A percentile compares a stretch with the other conserved stretches of the same genome.
Evolutionary conservation across 2,113 vertebrate species (phyloP).

Genomic region (Thomomys bottae): DNA sequence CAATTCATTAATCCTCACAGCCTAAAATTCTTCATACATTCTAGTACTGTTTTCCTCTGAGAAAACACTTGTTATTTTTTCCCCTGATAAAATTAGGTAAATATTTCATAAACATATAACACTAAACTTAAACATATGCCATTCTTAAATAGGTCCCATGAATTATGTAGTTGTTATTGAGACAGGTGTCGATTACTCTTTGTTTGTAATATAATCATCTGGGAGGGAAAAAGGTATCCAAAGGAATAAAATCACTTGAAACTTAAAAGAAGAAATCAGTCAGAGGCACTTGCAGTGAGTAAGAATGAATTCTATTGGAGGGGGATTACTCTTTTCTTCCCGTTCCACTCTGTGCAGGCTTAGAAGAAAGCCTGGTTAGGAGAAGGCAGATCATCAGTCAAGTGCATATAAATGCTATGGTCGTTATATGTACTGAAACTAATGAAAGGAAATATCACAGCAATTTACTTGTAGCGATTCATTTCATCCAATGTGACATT

Average conservation of each 20-base stretch:
- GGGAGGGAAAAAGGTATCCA: slow-evolving; percentile 5
- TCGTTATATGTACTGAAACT: slow-evolving; percentile 50
- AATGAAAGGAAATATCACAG: slow-evolving; percentile 36
- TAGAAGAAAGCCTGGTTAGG: neutral
- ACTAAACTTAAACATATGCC: no score
- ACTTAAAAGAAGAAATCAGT: neutral
- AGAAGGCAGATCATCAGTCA: neutral
- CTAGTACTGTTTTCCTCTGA: neutral
- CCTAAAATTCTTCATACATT: neutral
- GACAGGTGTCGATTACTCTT: slow-evolving; percentile 13
- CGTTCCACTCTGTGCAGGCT: neutral
- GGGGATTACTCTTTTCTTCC: neutral
- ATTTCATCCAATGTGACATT: slow-evolving; percentile 51
- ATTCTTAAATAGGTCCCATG: neutral
- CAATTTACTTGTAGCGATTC: slow-evolving; percentile 7
- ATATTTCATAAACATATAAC: slow-evolving; percentile 27
- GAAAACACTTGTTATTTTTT: neutral
- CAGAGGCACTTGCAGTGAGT: neutral
- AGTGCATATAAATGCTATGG: neutral
- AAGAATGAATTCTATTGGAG: neutral
- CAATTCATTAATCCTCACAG: neutral
- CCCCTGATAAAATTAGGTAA: neutral
- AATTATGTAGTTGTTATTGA: neutral
- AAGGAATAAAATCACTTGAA: slow-evolving; percentile 16
- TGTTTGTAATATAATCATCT: neutral